Percentiles rank a stretch among this genome's conserved stretches.
These are phyloP conservation scores for Ovibos moschatus DNA, from an alignment of 2,113 vertebrate species.

Conservation along the genomic window DNA sequence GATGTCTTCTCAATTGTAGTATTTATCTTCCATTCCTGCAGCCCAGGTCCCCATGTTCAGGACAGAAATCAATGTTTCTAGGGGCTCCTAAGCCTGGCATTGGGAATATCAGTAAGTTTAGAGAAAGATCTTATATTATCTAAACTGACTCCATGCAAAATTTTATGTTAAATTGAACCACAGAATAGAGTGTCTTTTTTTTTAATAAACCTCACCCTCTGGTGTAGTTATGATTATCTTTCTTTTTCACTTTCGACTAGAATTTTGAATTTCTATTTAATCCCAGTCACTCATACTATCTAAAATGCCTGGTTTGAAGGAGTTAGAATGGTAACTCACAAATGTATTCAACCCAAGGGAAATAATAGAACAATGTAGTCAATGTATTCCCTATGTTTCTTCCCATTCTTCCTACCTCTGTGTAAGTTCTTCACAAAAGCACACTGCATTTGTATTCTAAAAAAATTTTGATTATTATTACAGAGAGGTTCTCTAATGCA, in stretches of 20 bases:
- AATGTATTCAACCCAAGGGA: background rate
- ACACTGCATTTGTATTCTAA: background rate
- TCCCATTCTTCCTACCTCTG: background rate
- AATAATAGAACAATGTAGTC: background rate
- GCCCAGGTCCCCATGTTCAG: background rate
- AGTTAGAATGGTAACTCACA: background rate
- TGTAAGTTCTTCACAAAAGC: background rate
- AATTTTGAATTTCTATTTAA: slow-evolving; percentile 21
- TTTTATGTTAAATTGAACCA: background rate
- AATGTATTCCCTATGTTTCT: background rate
- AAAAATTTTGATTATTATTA: background rate
- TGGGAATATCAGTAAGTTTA: background rate
- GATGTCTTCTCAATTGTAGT: background rate
- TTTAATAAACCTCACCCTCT: background rate
- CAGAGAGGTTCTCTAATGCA: background rate
- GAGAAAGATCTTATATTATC: background rate
- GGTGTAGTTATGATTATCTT: background rate
- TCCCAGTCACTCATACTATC: background rate
- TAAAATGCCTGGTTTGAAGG: background rate
- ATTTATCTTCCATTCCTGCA: background rate
- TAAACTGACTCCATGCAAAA: background rate
- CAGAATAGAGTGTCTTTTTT: background rate
- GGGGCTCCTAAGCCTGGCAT: background rate
- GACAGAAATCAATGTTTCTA: background rate
- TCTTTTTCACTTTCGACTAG: background rate